phyloP scores from a whole-genome alignment of 2,797 vertebrate genomes.

The Vireo griseus region DNA sequence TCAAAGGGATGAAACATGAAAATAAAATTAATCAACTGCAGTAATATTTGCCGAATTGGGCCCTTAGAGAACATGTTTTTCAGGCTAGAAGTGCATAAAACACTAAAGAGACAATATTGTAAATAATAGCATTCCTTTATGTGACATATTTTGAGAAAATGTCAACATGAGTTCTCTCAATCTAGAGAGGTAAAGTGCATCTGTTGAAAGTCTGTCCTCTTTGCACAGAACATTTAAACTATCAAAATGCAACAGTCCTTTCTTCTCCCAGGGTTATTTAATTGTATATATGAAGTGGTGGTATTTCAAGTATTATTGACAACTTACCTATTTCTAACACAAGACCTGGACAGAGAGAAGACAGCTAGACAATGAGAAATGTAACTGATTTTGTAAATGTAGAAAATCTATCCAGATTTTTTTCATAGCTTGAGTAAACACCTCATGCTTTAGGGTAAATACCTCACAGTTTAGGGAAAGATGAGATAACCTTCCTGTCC shows the following conservation, averaged over 20 bases:
- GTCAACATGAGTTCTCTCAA: background rate
- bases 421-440: background rate
- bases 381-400: background rate
- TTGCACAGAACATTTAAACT: background rate
- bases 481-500: background rate
- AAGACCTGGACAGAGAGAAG: background rate
- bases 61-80: background rate
- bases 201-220: background rate
- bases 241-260: background rate
- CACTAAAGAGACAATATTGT: background rate
- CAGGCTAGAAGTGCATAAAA: background rate
- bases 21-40: background rate
- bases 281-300: fast-evolving
- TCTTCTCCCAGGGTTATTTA: background rate
- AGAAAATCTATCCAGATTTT: background rate
- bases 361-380: background rate
- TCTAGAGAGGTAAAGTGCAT: background rate
- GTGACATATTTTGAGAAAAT: background rate
- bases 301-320: background rate
- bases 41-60: background rate
- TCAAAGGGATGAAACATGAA: conserved; percentile 8
- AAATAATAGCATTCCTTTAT: background rate
- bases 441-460: background rate
- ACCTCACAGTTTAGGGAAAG: background rate
- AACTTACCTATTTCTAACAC: background rate